Evolutionary conservation across 1,140 invertebrate genomes (phyloP), one percentile per base, ranked within the genome.

Genomic region (Lasioglossum baleicum): DNA sequence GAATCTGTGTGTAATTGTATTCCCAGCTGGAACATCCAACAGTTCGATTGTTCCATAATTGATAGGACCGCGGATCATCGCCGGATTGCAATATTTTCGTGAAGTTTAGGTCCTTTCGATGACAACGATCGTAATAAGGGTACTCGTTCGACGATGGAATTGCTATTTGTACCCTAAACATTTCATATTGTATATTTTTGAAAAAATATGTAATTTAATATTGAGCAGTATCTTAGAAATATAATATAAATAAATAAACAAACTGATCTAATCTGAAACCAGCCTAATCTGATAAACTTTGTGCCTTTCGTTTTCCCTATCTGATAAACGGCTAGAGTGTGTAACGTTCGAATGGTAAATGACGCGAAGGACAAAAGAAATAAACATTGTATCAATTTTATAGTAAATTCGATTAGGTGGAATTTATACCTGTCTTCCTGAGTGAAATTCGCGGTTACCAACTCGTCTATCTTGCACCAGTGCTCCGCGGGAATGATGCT

Each of bases 1-100:
- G 93, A 67, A 94, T 92, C 42, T 91, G 87, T 0, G 92, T 92
- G 66, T 92, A 91, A 88, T 95, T 93, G 84, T 94, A 95, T 69
- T 94, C 92, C 94, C 94, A 94, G 15, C 86, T 87, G 20, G 88
- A 76, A 42, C 92, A 92, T 20, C 82, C 84, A 0, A 91, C 65
- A 1, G 90, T 91, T 65, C 73, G 75, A 66, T 91, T 91, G 26
- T 83, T 86, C 17, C 83, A 74, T 83, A 87, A 91, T 3, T 80
- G 68, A 8, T 42, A 35, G 2, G 86, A 83, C 7, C 68, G 26
- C 8, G 86, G 69, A 58, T 90, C 83, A 8, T 82, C 68, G 31
- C 75, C 80, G 13, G 63, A 22, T 7, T 73, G 73, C 15, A 87
- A 0, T 7, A 90, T 17, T 35, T 86, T 53, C 0, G 81, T 65